A percentile compares a stretch with the other conserved stretches of the same genome.
These are phyloP conservation scores for Oscheius myriophilus DNA, from an alignment of 2,888 invertebrate genomes.

Conservation along the genomic window DNA sequence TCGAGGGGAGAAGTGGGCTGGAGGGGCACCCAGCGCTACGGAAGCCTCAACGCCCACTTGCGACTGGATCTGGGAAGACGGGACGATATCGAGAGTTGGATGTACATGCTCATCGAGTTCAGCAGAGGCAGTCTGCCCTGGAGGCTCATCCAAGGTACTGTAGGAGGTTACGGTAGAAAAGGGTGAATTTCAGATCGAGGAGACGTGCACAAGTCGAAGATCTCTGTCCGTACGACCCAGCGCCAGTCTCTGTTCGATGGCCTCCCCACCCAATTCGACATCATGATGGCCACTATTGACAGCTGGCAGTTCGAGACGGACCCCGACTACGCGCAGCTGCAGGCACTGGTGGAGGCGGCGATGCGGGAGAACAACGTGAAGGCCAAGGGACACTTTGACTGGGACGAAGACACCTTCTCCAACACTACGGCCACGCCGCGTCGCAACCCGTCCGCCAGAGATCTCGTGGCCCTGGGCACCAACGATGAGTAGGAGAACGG, in stretches of 20 bases:
- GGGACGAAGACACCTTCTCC: constrained; percentile 29
- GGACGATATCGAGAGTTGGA: constrained; percentile 62
- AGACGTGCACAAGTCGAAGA: constrained; percentile 49
- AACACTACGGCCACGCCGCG: constrained; percentile 9
- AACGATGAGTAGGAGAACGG: too few species aligned
- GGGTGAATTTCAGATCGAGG: constrained; percentile 41
- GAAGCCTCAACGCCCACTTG: constrained; percentile 52
- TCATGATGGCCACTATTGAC: constrained; percentile 55
- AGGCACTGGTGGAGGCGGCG: neutral
- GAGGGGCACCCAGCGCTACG: constrained; percentile 63
- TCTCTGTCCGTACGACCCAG: constrained; percentile 30
- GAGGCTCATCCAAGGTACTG: constrained; percentile 52
- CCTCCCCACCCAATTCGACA: constrained; percentile 53
- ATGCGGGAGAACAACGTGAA: neutral
- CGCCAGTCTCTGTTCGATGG: constrained; percentile 44
- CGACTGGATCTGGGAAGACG: constrained; percentile 50
- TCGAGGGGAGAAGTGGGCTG: constrained; percentile 61
- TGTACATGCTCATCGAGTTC: constrained; percentile 60
- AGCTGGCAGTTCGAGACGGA: constrained; percentile 5
- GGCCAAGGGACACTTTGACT: constrained; percentile 18
- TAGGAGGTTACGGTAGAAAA: too few species aligned
- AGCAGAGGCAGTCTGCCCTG: constrained; percentile 58
- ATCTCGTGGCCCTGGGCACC: constrained; percentile 6
- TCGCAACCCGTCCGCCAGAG: neutral
- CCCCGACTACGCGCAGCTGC: constrained; percentile 22